A percentile compares a stretch with the other conserved stretches of the same genome.
phyloP scores from a whole-genome alignment of 2,113 vertebrate genomes.

The Illadopsis cleaveri region DNA sequence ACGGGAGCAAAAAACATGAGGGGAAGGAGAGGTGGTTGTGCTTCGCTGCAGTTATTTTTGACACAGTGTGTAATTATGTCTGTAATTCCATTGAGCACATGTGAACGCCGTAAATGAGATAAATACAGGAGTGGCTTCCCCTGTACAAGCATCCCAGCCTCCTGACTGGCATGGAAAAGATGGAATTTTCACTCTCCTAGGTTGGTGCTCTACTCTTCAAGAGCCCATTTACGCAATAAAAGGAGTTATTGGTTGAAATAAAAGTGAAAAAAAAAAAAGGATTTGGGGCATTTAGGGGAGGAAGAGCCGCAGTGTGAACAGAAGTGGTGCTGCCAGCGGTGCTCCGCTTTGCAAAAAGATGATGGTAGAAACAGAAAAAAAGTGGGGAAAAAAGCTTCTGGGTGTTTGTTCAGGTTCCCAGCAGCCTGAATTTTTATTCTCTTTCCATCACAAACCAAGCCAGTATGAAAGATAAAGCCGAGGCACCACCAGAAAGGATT shows the following conservation, averaged over 20 bases:
- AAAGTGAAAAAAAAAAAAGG: neutral
- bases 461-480: neutral
- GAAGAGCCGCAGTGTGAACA: neutral
- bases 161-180: neutral
- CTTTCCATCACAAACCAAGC: neutral
- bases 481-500: neutral
- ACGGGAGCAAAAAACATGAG: neutral
- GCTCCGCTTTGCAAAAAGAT: neutral
- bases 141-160: neutral
- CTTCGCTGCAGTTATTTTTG: neutral
- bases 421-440: neutral
- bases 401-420: neutral
- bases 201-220: neutral
- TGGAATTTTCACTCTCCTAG: neutral
- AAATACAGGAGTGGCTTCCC: neutral
- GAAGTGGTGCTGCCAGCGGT: neutral
- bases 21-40: neutral
- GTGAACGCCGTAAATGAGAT: neutral
- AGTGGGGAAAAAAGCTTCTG: neutral
- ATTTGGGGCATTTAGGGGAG: neutral
- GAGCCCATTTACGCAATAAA: neutral
- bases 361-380: neutral
- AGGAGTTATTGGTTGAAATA: neutral
- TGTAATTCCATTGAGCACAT: neutral
- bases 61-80: neutral